Evolutionary conservation across 2,113 vertebrate genomes (phyloP).

Genomic region (Gobio gobio): DNA sequence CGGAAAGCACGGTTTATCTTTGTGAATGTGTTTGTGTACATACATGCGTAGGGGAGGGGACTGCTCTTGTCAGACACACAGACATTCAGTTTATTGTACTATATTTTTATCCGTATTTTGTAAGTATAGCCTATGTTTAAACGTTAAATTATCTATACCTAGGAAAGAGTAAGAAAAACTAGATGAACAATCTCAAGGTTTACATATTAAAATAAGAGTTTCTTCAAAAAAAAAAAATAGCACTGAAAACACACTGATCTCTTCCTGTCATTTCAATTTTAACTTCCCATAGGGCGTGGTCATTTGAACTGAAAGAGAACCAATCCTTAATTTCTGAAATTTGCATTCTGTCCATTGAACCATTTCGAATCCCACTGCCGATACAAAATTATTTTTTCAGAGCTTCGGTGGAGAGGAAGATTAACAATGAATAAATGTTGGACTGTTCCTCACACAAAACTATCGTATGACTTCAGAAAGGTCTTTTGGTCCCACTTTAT

Average conservation of each 20-base stretch:
- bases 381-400: not conserved
- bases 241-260: not conserved
- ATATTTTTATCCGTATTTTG: not conserved
- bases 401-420: not conserved
- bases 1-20: slow-evolving; percentile 7
- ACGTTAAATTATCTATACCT: not conserved
- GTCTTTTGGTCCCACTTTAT: too few relatives aligned
- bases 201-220: not conserved
- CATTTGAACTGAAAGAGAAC: not conserved
- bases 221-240: too few relatives aligned
- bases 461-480: not conserved
- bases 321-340: not conserved
- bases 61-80: not conserved
- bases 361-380: not conserved
- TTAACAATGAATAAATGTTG: not conserved
- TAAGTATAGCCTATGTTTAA: not conserved
- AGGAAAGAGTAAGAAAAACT: not conserved
- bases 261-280: not conserved
- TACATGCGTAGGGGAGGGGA: not conserved
- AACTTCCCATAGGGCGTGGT: not conserved
- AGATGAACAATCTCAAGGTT: not conserved
- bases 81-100: not conserved
- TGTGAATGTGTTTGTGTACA: slow-evolving; percentile 25
- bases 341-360: not conserved
- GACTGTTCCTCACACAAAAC: too few relatives aligned